Conservation (phyloP, 2,888 invertebrate species). For the Dasypolia templi region DNA sequence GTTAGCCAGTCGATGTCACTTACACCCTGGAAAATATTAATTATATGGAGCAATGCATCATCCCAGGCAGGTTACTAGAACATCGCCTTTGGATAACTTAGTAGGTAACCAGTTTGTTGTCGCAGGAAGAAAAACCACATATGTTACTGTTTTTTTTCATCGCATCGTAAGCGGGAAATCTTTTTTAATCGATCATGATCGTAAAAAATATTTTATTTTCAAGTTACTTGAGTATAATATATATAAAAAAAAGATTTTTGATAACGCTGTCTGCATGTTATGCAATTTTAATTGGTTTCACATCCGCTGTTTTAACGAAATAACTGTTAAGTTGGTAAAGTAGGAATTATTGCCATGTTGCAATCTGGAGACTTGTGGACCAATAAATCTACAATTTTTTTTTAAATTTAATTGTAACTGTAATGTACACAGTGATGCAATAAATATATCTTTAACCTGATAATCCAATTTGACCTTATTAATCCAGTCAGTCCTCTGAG, state of each 20-base stretch:
- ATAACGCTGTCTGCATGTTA: not conserved
- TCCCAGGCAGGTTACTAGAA: constrained; percentile 4
- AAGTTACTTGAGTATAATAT: not conserved
- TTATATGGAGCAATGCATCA: not conserved
- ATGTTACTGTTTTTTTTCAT: constrained; percentile 30
- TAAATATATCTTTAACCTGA: too few relatives aligned
- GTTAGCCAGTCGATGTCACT: too few relatives aligned
- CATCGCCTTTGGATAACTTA: constrained; percentile 8
- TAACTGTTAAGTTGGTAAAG: not conserved
- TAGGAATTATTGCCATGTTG: not conserved
- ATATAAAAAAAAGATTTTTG: constrained; percentile 20
- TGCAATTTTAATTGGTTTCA: constrained; percentile 10
- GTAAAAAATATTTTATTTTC: constrained; percentile 26
- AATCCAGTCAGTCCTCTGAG: too few relatives aligned
- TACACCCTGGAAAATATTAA: not conserved
- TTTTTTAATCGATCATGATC: constrained; percentile 10
- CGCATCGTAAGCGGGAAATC: too few relatives aligned
- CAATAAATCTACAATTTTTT: too few relatives aligned
- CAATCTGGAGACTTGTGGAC: not conserved
- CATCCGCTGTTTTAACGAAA: not conserved
- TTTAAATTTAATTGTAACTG: too few relatives aligned
- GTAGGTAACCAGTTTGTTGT: constrained; percentile 27
- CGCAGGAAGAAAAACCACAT: constrained; percentile 25
- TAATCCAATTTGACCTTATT: too few relatives aligned
- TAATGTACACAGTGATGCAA: too few relatives aligned